Evolutionary conservation across 2,113 vertebrate species (phyloP).

Genomic region (Danio rerio): DNA sequence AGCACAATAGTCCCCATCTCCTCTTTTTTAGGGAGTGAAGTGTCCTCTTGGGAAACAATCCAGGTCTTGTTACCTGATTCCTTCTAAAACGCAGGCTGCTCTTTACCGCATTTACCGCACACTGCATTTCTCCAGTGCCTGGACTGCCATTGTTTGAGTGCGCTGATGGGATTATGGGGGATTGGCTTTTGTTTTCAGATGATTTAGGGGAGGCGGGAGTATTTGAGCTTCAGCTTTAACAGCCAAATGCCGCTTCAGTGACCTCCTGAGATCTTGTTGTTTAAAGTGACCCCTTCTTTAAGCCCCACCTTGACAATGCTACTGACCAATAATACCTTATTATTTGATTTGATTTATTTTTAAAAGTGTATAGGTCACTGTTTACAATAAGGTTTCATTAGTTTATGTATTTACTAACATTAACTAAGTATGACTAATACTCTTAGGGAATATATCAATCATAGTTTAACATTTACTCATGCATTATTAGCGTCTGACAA

Average conservation of each 20-base stretch:
- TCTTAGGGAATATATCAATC: no score
- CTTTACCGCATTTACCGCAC: conserved; percentile 50
- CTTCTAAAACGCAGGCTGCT: conserved; percentile 40
- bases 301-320: not conserved
- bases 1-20: conserved; percentile 42
- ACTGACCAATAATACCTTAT: conserved; percentile 1
- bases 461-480: no score
- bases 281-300: conserved; percentile 2
- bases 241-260: conserved; percentile 57
- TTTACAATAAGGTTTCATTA: no score
- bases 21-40: conserved; percentile 35
- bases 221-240: conserved; percentile 53
- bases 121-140: conserved; percentile 56
- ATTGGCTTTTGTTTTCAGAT: conserved; percentile 64
- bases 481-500: no score
- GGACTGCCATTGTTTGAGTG: conserved; percentile 56
- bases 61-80: conserved; percentile 50
- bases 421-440: no score
- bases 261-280: conserved; percentile 49
- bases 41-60: conserved; percentile 51
- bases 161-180: conserved; percentile 57
- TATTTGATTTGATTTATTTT: not conserved
- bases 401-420: no score
- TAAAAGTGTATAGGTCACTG: not conserved
- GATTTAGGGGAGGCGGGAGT: conserved; percentile 46